These are phyloP conservation scores for Microcebus lehilahytsara DNA, from an alignment of 2,113 vertebrate species.

Conservation along the genomic window DNA sequence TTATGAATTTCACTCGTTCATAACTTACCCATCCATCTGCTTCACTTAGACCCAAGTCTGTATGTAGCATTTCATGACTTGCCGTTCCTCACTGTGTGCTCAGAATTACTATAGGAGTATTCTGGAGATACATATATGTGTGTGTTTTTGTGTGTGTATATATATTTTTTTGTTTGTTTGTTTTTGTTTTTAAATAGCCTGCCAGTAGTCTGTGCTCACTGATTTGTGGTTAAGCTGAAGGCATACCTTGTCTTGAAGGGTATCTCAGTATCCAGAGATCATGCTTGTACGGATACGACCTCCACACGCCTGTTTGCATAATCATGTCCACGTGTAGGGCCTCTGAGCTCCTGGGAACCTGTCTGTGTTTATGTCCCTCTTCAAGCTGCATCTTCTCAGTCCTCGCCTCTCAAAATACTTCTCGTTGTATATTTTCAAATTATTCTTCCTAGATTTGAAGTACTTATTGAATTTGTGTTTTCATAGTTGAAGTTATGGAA, in stretches of 20 bases:
- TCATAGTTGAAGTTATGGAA: not conserved
- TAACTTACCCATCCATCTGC: too few species aligned
- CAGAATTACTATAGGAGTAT: too few species aligned
- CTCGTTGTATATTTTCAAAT: not conserved
- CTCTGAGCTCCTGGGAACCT: not conserved
- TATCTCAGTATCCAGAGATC: not conserved
- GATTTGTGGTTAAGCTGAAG: not conserved
- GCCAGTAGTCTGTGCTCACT: not conserved
- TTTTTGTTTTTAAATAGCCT: not conserved
- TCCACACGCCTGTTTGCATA: too few species aligned
- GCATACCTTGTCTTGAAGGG: not conserved
- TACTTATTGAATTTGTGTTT: not conserved
- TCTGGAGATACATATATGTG: too few species aligned
- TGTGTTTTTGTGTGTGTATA: too few species aligned
- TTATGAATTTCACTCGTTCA: too few species aligned
- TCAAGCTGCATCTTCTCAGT: not conserved
- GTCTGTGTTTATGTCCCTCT: rapidly evolving
- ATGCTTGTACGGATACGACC: not conserved
- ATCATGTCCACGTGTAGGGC: not conserved
- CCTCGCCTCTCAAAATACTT: not conserved
- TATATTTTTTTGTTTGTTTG: too few species aligned
- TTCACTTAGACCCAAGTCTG: too few species aligned
- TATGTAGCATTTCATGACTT: too few species aligned
- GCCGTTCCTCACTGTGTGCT: too few species aligned
- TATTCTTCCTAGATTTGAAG: not conserved